Conservation (phyloP, 2,113 vertebrate genomes). For the human (Homo sapiens) region DNA sequence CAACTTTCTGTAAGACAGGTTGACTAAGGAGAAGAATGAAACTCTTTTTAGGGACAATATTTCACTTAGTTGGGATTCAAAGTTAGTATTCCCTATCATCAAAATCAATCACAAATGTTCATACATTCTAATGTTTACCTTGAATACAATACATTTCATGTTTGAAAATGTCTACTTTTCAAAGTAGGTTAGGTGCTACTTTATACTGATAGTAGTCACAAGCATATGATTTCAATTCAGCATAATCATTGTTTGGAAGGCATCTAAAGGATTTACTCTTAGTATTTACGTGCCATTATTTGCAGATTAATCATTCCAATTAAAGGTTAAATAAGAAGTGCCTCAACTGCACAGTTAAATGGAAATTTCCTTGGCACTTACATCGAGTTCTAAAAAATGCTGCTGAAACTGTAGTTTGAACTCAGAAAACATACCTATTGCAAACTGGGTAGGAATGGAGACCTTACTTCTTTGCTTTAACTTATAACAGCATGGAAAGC, state of each 20-base stretch:
- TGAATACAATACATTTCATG: background rate
- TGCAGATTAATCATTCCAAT: background rate
- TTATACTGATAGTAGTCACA: background rate
- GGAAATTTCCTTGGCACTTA: background rate
- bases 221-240: background rate
- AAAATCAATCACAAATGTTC: background rate
- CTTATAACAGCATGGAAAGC: background rate
- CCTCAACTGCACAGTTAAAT: background rate
- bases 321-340: background rate
- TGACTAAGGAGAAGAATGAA: background rate
- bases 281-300: background rate
- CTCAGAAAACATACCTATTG: background rate
- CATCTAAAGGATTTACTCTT: conserved; percentile 1
- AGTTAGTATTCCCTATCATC: background rate
- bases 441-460: background rate
- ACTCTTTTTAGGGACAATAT: background rate
- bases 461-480: background rate
- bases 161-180: conserved; percentile 18
- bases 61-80: background rate
- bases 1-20: background rate
- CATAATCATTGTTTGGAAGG: background rate
- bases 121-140: background rate
- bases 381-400: background rate
- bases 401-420: background rate
- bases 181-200: background rate